Evolutionary conservation across 2,888 invertebrate genomes (phyloP).

Genomic region (Limnephilus rhombicus): DNA sequence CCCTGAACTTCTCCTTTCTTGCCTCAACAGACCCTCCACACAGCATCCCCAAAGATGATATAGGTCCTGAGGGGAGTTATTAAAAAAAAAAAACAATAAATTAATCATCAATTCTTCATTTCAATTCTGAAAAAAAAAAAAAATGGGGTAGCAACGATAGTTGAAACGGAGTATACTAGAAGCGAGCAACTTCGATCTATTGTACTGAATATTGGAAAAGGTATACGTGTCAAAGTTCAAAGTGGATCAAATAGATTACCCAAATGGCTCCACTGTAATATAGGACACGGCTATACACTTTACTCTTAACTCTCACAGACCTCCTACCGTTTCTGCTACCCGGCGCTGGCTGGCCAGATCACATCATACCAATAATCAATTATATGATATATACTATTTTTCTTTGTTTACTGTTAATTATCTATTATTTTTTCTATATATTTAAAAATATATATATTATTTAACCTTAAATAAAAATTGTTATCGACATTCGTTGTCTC

Average conservation of each 20-base stretch:
- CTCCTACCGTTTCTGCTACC: not conserved
- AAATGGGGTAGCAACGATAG: not conserved
- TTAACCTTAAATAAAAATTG: no score
- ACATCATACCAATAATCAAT: not conserved
- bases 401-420: no score
- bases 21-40: no score
- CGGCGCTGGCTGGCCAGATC: not conserved
- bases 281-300: not conserved
- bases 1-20: no score
- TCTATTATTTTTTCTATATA: no score
- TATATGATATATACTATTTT: no score
- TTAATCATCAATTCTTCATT: not conserved
- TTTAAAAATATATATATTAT: no score
- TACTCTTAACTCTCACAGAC: no score
- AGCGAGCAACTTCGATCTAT: conserved; percentile 2
- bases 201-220: conserved; percentile 47
- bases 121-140: not conserved
- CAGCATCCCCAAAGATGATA: no score
- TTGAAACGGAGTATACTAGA: conserved; percentile 10
- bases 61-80: no score
- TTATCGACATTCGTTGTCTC: no score
- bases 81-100: not conserved
- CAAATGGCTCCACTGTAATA: conserved; percentile 5
- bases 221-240: conserved; percentile 42
- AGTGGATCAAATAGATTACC: conserved; percentile 41